These are phyloP conservation scores for Perizoma affinitatum DNA, from an alignment of 2,888 invertebrate species.

Conservation along the genomic window DNA sequence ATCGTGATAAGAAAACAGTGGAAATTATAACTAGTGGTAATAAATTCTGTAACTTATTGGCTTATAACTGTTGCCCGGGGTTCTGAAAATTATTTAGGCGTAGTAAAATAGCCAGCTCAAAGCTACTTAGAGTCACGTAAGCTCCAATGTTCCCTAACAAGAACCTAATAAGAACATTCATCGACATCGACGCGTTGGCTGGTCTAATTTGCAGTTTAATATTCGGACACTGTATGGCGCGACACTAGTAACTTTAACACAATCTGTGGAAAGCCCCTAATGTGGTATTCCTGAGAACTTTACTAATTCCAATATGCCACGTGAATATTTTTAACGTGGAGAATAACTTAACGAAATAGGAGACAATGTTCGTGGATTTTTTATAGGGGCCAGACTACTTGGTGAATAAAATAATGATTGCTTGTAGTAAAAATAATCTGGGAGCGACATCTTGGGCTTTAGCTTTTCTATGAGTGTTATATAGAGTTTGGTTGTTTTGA, in stretches of 20 bases:
- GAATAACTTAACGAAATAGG: conserved; percentile 62
- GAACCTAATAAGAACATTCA: conserved; percentile 69
- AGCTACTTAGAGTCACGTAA: conserved; percentile 49
- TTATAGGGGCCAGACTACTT: conserved; percentile 58
- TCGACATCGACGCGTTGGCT: conserved; percentile 58
- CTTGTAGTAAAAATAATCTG: conserved; percentile 21
- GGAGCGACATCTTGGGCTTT: conserved; percentile 14
- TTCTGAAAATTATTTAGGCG: conserved; percentile 30
- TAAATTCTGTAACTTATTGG: conserved; percentile 35
- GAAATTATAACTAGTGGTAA: conserved; percentile 24
- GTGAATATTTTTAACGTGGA: conserved; percentile 63
- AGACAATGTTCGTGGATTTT: conserved; percentile 65
- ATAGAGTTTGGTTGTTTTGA: conserved; percentile 4
- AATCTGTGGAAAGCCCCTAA: conserved; percentile 57
- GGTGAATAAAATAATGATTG: conserved; percentile 61
- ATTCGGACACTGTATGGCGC: conserved; percentile 67
- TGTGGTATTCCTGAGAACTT: conserved; percentile 61
- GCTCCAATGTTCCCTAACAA: conserved; percentile 53
- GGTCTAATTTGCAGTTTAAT: conserved; percentile 75
- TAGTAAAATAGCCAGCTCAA: conserved; percentile 36
- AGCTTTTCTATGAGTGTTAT: conserved; percentile 7
- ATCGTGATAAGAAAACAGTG: conserved; percentile 27
- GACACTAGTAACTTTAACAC: conserved; percentile 44
- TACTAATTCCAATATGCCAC: conserved; percentile 66
- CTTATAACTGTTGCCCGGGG: conserved; percentile 30